These are phyloP conservation scores for Leuciscus idus DNA, from an alignment of 2,113 vertebrate genomes.

Conservation along the genomic window DNA sequence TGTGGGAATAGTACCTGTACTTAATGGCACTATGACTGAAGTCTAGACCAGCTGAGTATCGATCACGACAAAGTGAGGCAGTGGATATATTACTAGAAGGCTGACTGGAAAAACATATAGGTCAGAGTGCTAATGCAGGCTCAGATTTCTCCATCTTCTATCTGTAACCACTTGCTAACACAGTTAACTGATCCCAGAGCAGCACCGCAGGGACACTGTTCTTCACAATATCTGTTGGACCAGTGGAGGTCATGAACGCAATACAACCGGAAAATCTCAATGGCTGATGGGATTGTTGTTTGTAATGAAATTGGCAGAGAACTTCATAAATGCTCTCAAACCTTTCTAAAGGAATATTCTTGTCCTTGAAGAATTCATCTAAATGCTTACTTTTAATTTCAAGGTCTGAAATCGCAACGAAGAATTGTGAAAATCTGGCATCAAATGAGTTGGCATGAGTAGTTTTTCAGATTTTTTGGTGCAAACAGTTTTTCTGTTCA, in stretches of 20 bases:
- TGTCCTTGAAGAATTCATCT: too few relatives aligned
- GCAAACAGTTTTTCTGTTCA: too few relatives aligned
- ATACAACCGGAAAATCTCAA: not conserved
- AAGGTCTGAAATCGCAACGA: too few relatives aligned
- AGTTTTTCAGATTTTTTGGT: too few relatives aligned
- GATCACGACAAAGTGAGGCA: not conserved
- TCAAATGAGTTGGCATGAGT: too few relatives aligned
- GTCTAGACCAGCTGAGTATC: conserved; percentile 10
- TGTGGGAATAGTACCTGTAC: not conserved
- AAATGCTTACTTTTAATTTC: too few relatives aligned
- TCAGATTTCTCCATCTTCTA: conserved; percentile 16
- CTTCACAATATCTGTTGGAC: not conserved
- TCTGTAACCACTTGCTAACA: conserved; percentile 17
- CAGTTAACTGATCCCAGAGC: conserved; percentile 22
- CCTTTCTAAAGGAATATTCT: too few relatives aligned
- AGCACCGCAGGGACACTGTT: not conserved
- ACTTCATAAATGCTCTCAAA: too few relatives aligned
- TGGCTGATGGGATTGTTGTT: not conserved
- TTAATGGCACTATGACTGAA: not conserved
- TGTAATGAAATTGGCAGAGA: not conserved
- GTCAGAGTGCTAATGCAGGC: conserved; percentile 19
- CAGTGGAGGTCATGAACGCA: conserved; percentile 5
- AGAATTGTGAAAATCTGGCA: too few relatives aligned
- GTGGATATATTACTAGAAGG: conserved; percentile 6
- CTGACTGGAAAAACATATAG: conserved; percentile 10